These are phyloP conservation scores for Bombus ignitus DNA, from an alignment of 1,140 invertebrate species.

Conservation along the genomic window DNA sequence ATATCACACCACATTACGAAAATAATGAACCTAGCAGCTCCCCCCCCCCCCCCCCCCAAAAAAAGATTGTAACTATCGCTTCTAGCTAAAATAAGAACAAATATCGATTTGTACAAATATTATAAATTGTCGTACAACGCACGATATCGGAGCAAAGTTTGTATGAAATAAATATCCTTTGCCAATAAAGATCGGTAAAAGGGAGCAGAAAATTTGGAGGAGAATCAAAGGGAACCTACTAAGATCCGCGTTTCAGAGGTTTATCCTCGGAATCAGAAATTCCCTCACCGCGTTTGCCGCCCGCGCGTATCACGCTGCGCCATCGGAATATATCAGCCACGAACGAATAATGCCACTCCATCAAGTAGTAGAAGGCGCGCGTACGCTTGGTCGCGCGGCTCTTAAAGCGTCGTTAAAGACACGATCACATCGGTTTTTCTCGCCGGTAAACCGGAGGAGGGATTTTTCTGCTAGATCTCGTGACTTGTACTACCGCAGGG, in stretches of 20 bases:
- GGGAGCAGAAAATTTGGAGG: not conserved
- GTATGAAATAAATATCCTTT: too few relatives aligned
- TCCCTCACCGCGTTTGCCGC: not conserved
- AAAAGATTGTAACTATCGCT: not conserved
- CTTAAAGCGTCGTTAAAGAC: constrained; percentile 52
- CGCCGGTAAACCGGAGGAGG: not conserved
- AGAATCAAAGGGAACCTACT: not conserved
- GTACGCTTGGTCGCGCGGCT: constrained; percentile 20
- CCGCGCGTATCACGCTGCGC: constrained; percentile 50
- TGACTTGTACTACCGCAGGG: constrained; percentile 47
- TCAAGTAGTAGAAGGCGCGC: not conserved
- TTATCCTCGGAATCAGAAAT: constrained; percentile 22
- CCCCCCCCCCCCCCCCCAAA: not conserved
- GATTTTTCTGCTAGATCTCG: constrained; percentile 38
- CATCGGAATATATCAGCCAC: constrained; percentile 45
- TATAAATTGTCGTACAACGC: not conserved
- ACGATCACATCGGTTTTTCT: constrained; percentile 47
- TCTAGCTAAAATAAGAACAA: too few relatives aligned
- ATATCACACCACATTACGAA: not conserved
- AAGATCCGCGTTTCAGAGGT: not conserved
- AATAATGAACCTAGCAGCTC: not conserved
- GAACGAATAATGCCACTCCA: constrained; percentile 38
- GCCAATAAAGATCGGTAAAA: too few relatives aligned
- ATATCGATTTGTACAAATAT: not conserved
- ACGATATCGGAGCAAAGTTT: too few relatives aligned